Evolutionary conservation across 53 echinoderm and acorn worm genomes (phyloP), one percentile per base, ranked within the genome.

Genomic region (Astropecten irregularis): DNA sequence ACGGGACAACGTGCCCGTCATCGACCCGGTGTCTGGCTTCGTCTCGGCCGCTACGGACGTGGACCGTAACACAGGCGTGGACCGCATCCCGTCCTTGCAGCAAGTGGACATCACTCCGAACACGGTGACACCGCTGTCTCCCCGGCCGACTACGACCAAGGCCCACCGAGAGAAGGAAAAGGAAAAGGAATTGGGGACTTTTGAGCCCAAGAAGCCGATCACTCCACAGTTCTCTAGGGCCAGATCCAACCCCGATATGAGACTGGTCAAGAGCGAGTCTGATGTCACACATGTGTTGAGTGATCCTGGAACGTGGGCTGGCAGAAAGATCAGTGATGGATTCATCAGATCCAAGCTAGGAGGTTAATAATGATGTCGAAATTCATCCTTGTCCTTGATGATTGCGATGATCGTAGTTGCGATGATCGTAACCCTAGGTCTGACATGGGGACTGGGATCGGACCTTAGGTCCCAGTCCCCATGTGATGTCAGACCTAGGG

Each of bases 281-380:
- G 82, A 81, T 46, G 59, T 82, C 60, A 88, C 77, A 19, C 92
- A 72, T 47, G 63, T 95, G 22, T 77, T 87, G 42, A 92, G 85
- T 85, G 96, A 96, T 58, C 96, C 93, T 14, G 96, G 96, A 29
- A 88, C 91, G 26, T 96, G 96, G 96, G 85, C 86, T 27, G 91
- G 93, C 37, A 73, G 89, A 49, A 89, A 91, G 59, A 93, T 96
- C 27, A 96, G 96, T 52, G 96, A 96, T 51, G 96, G 88, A 13
- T 88, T 88, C 46, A 85, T 96, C 25, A 65, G 96, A 76, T 93
- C 93, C 22, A 93, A 93, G 69, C 68, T 96, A 28, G 96, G 93
- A 91, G 96, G 96, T 93, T 82, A 86, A 46, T 76, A 69, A 15
- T 63, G 14, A 2, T 50, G 16, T 34, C n/a, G n/a, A n/a, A n/a